Base-by-base conservation (phyloP, 2,888 invertebrate genomes). In the Mylabris sibirica region DNA sequence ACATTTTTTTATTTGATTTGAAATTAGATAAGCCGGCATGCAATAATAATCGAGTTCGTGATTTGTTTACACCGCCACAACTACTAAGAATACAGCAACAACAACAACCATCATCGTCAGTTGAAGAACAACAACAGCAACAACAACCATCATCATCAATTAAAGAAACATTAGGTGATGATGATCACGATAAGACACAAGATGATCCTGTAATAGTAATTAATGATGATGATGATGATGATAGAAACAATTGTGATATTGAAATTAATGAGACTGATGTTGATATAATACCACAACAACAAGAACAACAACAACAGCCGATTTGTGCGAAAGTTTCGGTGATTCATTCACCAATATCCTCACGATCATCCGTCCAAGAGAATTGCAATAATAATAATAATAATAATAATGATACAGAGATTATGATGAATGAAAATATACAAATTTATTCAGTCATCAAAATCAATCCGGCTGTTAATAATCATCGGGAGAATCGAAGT, bases 261-360 rank as follows among this genome's bases (percentile, higher is more conserved):
- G 20, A 49, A 2, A n/a, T 41, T 41, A n/a, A 14, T 38, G 20
- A 20, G 30, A 30, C 30, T 30, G 30, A 30, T 30, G 26, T 6
- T 8, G 3, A 30, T 30, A 8, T 3, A 20, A 49, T 5, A 49
- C 17, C n/a, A n/a, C n/a, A n/a, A n/a, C 8, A 14, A 49, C 30
- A n/a, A n/a, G n/a, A n/a, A 20, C 8, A 4, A 14, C 6, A 49
- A 49, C 17, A 17, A 20, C 9, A 3, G 17, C 53, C 53, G 53
- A 53, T 22, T 53, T 53, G 53, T 53, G 53, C 53, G 3, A 53
- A 53, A 53, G 53, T 53, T 12, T 11, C 53, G 8, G 53, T 53
- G 22, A 53, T 53, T 11, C 22, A 22, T 53, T 53, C 53, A 9
- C 22, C 53, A 22, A 22, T 22, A 17, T 53, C 53, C 8, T 30